Evolutionary conservation across 2,797 vertebrate species (phyloP).

Genomic region (Siniperca scherzeri): DNA sequence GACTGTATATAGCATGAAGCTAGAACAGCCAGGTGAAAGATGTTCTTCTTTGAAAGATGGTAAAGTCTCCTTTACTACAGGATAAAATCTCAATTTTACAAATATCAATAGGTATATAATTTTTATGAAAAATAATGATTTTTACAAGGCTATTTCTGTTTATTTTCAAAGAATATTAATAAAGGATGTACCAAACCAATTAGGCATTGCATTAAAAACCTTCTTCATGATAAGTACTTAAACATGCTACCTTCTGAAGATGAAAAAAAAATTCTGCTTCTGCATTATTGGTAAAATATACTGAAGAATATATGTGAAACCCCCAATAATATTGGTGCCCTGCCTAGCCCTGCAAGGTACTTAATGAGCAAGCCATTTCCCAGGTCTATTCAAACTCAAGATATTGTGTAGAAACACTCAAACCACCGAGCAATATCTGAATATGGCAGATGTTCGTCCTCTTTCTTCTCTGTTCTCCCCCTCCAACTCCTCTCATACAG

Average conservation of each 20-base stretch:
- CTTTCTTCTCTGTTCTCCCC: conserved; percentile 65
- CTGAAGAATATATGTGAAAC: conserved; percentile 30
- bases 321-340: not conserved
- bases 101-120: not conserved
- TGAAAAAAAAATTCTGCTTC: not conserved
- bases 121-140: not conserved
- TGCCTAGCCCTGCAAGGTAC: conserved; percentile 22
- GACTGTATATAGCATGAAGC: not conserved
- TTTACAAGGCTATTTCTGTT: not conserved
- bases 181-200: not conserved
- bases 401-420: conserved; percentile 73
- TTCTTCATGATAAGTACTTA: not conserved
- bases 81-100: not conserved
- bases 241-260: not conserved
- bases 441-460: conserved; percentile 77
- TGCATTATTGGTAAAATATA: conserved; percentile 27
- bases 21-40: not conserved
- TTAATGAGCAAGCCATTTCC: conserved; percentile 57
- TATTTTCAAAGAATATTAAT: conserved; percentile 1
- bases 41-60: not conserved
- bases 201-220: not conserved
- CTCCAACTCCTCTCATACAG: conserved; percentile 85
- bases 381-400: conserved; percentile 63
- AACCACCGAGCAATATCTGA: conserved; percentile 75
- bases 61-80: not conserved